Conservation (phyloP, 2,113 vertebrate genomes). For the Sakesphorus luctuosus region DNA sequence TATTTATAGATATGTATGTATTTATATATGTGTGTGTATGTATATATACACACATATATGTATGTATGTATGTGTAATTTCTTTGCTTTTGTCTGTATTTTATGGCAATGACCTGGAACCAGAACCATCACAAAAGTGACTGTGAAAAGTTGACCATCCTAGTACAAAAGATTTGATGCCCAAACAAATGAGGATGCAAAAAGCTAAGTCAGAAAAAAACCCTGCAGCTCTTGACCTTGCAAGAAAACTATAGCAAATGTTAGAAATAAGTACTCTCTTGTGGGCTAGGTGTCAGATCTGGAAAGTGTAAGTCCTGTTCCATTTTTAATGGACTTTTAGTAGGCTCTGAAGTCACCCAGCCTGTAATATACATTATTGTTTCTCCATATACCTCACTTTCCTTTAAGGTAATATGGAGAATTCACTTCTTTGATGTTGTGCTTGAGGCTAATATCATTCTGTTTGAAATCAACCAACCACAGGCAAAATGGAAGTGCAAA, state of each 20-base stretch:
- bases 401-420: background rate
- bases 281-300: background rate
- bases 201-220: background rate
- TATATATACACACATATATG: background rate
- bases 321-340: background rate
- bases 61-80: background rate
- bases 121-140: background rate
- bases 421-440: background rate
- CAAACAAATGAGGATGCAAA: background rate
- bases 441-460: background rate
- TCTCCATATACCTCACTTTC: background rate
- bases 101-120: background rate
- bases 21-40: background rate
- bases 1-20: background rate
- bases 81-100: background rate
- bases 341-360: background rate
- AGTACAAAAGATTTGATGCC: background rate
- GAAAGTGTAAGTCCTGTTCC: background rate
- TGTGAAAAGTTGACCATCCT: background rate
- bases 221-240: background rate
- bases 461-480: constrained; percentile 1
- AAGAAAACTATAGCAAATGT: background rate
- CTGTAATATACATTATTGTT: constrained; percentile 2
- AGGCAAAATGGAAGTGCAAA: background rate
- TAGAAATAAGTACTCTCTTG: background rate